Percentiles rank a stretch among this genome's conserved stretches.
Evolutionary conservation across 2,797 vertebrate genomes (phyloP).

Genomic region (Cichlasoma orientale): DNA sequence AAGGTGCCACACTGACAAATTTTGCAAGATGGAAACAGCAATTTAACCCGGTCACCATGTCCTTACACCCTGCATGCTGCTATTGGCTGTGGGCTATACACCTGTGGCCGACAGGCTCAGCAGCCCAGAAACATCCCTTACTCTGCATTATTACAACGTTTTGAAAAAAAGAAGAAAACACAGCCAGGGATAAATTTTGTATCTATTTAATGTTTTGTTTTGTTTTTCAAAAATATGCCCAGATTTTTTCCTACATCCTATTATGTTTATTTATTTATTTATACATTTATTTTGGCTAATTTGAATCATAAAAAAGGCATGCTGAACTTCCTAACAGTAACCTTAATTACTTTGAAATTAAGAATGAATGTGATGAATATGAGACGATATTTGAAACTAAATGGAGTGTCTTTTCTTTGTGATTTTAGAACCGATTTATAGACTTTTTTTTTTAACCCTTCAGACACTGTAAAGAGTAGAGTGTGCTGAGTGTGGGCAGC

Average conservation of each 20-base stretch:
- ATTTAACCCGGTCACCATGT: neutral
- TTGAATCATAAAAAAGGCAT: neutral
- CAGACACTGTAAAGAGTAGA: neutral
- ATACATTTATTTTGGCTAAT: neutral
- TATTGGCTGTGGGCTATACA: neutral
- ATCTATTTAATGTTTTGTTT: neutral
- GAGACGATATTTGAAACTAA: neutral
- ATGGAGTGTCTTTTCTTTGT: neutral
- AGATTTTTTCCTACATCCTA: neutral
- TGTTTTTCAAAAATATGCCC: too few relatives aligned
- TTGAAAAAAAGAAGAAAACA: neutral
- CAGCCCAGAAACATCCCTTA: neutral
- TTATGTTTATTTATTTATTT: neutral
- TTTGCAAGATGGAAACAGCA: neutral
- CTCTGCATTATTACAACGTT: too few relatives aligned
- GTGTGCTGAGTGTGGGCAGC: neutral
- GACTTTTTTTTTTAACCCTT: neutral
- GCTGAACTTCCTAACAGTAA: neutral
- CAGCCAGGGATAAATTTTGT: neutral
- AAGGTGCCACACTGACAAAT: too few relatives aligned
- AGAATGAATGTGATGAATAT: neutral
- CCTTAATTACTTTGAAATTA: neutral
- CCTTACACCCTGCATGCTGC: neutral
- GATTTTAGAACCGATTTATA: neutral
- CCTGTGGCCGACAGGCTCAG: neutral